Base-by-base conservation (phyloP, 1,140 invertebrate genomes). In the Lucilia sericata region DNA sequence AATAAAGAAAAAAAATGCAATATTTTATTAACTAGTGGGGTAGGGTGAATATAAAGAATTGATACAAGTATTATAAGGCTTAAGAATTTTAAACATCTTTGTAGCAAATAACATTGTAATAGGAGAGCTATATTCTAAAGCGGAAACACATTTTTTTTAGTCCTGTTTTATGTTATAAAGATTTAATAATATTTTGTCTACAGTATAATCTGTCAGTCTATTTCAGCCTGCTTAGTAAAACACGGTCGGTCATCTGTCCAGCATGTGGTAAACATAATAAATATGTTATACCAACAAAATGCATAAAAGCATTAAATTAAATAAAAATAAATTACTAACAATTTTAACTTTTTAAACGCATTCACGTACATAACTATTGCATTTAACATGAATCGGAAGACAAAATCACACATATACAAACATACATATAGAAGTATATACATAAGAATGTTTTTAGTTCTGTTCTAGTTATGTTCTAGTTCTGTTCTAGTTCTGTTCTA, bases 231-330 rank as follows among this genome's bases (percentile, higher is more conserved):
- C 2, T 7, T 42, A 42, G 42, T 60, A n/a, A 2, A n/a, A 21
- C n/a, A 70, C 19, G 65, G n/a, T 10, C 21, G 12, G 7, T 19
- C n/a, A 70, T 10, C 65, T 70, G 65, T 70, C 65, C 65, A 70
- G 65, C 65, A 70, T 70, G 65, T 70, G 65, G 65, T 70, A 70
- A 70, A 21, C 8, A 25, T 70, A 70, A 70, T 70, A 70, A 70
- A 70, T 70, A 70, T 70, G 25, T 70, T 70, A 70, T 70, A 70
- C 21, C 65, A 70, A 70, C 65, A 70, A 70, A 70, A 70, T 70
- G 19, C n/a, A 21, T 70, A 70, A 70, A 70, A 21, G 65, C n/a
- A 70, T 25, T 70, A 70, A 70, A 70, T 70, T 70, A 21, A 70
- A 70, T 70, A 21, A 70, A 70, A 70, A 70, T 70, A 70, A 70